Conservation (phyloP, 2,113 vertebrate species). For the Stegastes partitus region DNA sequence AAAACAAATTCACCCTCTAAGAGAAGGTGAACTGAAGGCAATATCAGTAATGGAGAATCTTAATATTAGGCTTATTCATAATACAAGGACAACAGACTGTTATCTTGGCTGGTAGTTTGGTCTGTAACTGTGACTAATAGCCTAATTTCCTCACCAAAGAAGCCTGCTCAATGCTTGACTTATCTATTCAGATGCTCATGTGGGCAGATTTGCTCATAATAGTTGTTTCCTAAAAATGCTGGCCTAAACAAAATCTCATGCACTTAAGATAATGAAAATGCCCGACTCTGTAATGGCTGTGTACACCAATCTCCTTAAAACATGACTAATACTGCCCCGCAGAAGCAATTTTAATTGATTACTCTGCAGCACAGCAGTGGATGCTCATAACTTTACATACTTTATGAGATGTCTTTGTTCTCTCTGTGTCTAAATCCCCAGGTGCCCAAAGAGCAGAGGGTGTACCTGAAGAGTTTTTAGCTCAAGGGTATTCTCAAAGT, state of each 20-base stretch:
- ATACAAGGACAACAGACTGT: constrained; percentile 25
- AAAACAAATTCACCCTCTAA: background rate
- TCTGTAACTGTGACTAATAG: constrained; percentile 50
- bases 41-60: background rate
- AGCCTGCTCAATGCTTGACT: constrained; percentile 5
- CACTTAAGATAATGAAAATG: constrained; percentile 73
- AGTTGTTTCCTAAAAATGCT: constrained; percentile 56
- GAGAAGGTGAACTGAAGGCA: background rate
- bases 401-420: constrained; percentile 60
- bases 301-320: constrained; percentile 46
- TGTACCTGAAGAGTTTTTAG: constrained; percentile 48
- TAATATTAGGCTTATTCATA: constrained; percentile 18
- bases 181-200: constrained; percentile 36
- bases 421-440: constrained; percentile 29
- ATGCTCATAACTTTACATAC: constrained; percentile 59
- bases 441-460: constrained; percentile 39
- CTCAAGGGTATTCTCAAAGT: constrained; percentile 37
- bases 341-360: constrained; percentile 62
- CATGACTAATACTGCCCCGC: constrained; percentile 38
- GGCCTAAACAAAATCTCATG: constrained; percentile 60
- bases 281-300: constrained; percentile 38
- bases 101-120: constrained; percentile 8
- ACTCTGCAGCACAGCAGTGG: constrained; percentile 29
- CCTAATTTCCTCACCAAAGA: constrained; percentile 47
- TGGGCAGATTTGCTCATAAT: constrained; percentile 21